Evolutionary conservation across 2,797 vertebrate genomes (phyloP).

Genomic region (Momotus momota): DNA sequence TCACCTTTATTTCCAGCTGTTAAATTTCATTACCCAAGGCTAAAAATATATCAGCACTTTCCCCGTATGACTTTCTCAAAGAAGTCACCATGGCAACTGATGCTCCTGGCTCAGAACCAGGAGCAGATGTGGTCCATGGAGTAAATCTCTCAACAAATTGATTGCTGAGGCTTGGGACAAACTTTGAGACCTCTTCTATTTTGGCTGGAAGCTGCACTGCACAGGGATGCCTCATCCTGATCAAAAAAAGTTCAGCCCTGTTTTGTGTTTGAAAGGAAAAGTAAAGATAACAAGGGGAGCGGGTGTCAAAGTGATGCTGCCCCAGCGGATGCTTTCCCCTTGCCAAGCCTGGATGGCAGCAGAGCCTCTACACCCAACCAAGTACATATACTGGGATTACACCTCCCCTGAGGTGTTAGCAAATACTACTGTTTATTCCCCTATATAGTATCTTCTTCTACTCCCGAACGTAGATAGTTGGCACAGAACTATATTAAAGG

Average conservation of each 20-base stretch:
- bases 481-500: neutral
- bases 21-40: constrained; percentile 34
- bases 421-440: neutral
- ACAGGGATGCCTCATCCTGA: neutral
- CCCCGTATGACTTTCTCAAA: constrained; percentile 36
- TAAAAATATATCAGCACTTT: constrained; percentile 62
- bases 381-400: fast-evolving
- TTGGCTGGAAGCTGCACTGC: neutral
- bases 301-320: neutral
- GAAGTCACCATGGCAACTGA: constrained; percentile 49
- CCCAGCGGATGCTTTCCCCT: neutral
- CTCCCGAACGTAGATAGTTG: neutral
- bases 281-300: fast-evolving
- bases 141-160: neutral
- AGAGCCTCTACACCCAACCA: neutral
- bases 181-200: neutral
- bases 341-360: neutral
- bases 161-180: neutral
- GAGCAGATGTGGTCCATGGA: neutral
- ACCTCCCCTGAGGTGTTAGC: neutral
- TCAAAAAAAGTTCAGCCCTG: neutral
- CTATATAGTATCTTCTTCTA: neutral
- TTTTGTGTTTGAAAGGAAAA: neutral
- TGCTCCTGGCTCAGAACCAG: constrained; percentile 30
- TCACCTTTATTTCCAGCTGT: constrained; percentile 51